phyloP scores from a whole-genome alignment of 2,113 vertebrate genomes.

The Lophura nycthemera region DNA sequence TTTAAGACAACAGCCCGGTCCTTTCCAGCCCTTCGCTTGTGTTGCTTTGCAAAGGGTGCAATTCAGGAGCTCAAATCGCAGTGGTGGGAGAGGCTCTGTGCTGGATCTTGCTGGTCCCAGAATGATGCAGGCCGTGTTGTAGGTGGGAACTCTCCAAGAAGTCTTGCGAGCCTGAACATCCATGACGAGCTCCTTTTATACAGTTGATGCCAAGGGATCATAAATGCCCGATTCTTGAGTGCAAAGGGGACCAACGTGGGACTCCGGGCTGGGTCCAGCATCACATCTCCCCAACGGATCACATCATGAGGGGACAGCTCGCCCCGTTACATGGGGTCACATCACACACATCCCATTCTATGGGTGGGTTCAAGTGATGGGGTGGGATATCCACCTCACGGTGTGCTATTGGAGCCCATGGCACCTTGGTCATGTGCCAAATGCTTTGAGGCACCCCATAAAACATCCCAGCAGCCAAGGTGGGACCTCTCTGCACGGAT shows the following conservation, averaged over 20 bases:
- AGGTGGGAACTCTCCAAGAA: neutral
- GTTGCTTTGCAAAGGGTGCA: neutral
- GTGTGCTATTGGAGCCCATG: neutral
- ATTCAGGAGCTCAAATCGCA: neutral
- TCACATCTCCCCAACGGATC: no score
- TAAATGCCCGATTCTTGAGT: neutral
- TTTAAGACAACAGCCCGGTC: neutral
- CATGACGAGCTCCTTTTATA: neutral
- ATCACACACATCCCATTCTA: neutral
- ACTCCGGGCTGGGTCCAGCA: neutral
- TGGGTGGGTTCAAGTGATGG: neutral
- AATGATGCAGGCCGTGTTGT: fast-evolving
- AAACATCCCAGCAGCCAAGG: neutral
- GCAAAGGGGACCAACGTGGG: neutral
- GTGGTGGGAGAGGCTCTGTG: neutral
- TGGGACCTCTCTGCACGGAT: fast-evolving
- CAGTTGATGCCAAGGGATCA: fast-evolving
- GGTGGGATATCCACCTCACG: neutral
- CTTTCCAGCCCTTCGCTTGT: neutral
- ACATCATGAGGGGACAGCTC: neutral
- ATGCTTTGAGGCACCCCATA: fast-evolving
- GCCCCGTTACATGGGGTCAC: no score
- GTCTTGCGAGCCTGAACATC: neutral
- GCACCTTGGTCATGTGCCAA: neutral
- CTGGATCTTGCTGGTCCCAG: neutral